These are phyloP conservation scores for Eudasyphora cyanicolor DNA, from an alignment of 2,888 invertebrate species.

Conservation along the genomic window DNA sequence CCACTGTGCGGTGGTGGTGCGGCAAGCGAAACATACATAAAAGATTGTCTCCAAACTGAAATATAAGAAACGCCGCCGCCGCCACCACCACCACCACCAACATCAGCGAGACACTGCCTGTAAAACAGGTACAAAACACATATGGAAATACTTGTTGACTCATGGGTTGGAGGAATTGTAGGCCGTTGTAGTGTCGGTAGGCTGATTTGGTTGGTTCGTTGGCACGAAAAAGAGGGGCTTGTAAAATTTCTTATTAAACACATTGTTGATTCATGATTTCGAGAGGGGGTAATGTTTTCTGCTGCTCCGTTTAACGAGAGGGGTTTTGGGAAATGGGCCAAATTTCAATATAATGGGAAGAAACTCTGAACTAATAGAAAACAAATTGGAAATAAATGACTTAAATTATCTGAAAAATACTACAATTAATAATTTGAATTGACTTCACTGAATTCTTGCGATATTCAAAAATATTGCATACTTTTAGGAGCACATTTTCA, in stretches of 20 bases:
- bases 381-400: too few relatives aligned
- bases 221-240: neutral
- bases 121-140: slow-evolving; percentile 60
- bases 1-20: neutral
- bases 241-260: slow-evolving; percentile 1
- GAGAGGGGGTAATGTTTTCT: neutral
- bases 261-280: slow-evolving; percentile 10
- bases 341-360: too few relatives aligned
- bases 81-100: slow-evolving; percentile 39
- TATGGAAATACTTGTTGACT: neutral
- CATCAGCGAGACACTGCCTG: too few relatives aligned
- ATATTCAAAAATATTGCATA: too few relatives aligned
- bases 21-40: too few relatives aligned
- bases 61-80: neutral
- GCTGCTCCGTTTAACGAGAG: too few relatives aligned
- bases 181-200: neutral
- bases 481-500: too few relatives aligned
- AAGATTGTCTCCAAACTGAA: slow-evolving; percentile 14
- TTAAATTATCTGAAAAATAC: too few relatives aligned
- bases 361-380: too few relatives aligned
- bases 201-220: too few relatives aligned
- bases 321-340: neutral
- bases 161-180: neutral
- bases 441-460: too few relatives aligned
- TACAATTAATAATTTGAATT: too few relatives aligned